Base-by-base conservation (phyloP, 1,140 invertebrate genomes). In the Scaptomyza hsui region DNA sequence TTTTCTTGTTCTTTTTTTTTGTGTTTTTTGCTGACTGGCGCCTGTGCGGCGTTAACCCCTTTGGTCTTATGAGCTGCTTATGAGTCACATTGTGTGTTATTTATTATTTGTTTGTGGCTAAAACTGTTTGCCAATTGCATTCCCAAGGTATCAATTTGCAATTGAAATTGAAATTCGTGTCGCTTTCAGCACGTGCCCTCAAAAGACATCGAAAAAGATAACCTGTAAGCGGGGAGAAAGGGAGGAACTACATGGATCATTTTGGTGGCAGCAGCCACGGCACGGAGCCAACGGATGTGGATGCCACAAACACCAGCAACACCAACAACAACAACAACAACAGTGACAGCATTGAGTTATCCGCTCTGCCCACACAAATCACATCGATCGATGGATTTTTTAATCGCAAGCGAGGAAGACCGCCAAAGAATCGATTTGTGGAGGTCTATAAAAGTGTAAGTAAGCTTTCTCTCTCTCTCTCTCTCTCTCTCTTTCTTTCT, bases 361-460 rank as follows among this genome's bases (percentile, higher is more conserved):
- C 26, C 21, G 21, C 45, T 51, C 77, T 56, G 29, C 29, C 75
- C 56, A 82, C 89, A 7, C 90, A 91, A 68, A 91, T 91, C 37
- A 91, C 90, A 45, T 90, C 90, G 37, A 91, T 91, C 29, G 90
- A 91, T 60, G 90, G 90, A 2, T 90, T 91, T 51, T 98, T 98
- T 89, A 96, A 97, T 90, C 93, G 97, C 65, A 98, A 98, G 86
- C 93, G 97, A 24, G 97, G 97, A 61, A 93, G 97, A 55, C 97
- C 97, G 15, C 97, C 97, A 10, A 98, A 98, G 92, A 98, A 98
- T 91, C 93, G 97, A 2, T 95, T 98, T 12, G 97, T 98, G 48
- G 97, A 98, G 93, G 96, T 97, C 52, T 97, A 96, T 70, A 95
- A 96, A 75, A 95, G 95, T 91, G 94, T 95, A 93, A 94, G 94